Evolutionary conservation across 2,797 vertebrate genomes (phyloP), one percentile per base, ranked within the genome.

Genomic region (Sebastes minor): DNA sequence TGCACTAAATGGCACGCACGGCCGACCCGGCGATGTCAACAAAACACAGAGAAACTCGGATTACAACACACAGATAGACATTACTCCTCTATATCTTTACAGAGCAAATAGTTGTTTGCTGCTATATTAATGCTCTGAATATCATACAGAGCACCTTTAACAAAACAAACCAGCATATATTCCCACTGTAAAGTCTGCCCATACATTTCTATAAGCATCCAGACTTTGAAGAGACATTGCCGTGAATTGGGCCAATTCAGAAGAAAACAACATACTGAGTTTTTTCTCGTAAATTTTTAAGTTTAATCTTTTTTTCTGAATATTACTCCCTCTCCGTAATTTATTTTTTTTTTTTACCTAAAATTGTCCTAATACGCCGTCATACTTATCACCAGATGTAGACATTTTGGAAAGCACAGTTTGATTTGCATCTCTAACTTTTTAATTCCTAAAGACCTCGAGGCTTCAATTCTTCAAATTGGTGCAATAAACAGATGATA

Each of bases 271-370:
- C 56, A 57, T 1, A 57, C 23, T 27, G 5, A 38, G 30, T 30
- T 30, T 25, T 25, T 60, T 7, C 1, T 18, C 0, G 13, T 4
- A 30, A 11, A 60, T 30, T 10, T 30, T 0, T 28, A 0, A 20
- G 8, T 61, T 61, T 28, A 38, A 0, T 38, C 35, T 38, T 0
- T 25, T 12, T 56, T 4, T 56, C 8, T 1, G 14, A 60, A 60
- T 30, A 30, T 30, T 20, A 60, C 2, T n/a, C n/a, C n/a, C n/a
- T n/a, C 56, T 59, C 14, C 3, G 27, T 11, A 9, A 20, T 30
- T 60, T 20, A 10, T 18, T 18, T 18, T 2, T 20, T 20, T 60
- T 28, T 0, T 28, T 28, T 16, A 60, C 57, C 57, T 30, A 4
- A 8, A 59, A 9, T 59, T 14, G 30, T 20, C 10, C 20, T 13